Evolutionary conservation across 2,113 vertebrate species (phyloP), one percentile per base, ranked within the genome.

Genomic region (Myocastor coypus): DNA sequence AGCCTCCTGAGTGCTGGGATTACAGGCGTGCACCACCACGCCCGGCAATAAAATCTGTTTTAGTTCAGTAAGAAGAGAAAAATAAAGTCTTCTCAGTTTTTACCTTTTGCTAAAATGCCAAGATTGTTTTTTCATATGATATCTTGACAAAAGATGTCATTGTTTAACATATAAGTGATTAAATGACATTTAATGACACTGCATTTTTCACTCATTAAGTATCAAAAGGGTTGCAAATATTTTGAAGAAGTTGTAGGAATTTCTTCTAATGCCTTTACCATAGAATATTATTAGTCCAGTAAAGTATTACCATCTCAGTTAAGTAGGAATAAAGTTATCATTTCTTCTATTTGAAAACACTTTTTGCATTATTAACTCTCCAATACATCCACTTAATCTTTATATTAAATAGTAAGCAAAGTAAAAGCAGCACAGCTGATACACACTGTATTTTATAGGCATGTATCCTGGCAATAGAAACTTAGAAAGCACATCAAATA

Each of bases 61-160:
- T n/a, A n/a, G n/a, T 94, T 96, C 75, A 73, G 59, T 91, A 80
- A 63, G 78, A n/a, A 73, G 40, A 83, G 19, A 87, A 22, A 61
- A 89, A 94, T 83, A 34, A 93, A 81, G 11, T 85, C 22, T 93
- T 55, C 68, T 75, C 28, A 19, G 55, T 46, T 61, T 40, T 92
- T 95, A 37, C 34, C 28, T 91, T 97, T 91, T 57, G 14, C 32
- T 95, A 66, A 95, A 77, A 96, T 63, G 32, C 4, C 40, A 87
- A 80, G 57, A 42, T 59, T 0, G 2, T 12, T 28, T 61, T 93
- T 83, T 4, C n/a, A 50, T 42, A 52, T 0, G 11, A 63, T 46
- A 57, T 40, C 10, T 66, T 90, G 69, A 91, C 59, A 84, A 92
- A 66, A 50, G 20, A 94, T 20, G 24, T 91, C 52, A 69, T 55